Conservation (phyloP, 2,888 invertebrate species). For the Epinotia bilunana region DNA sequence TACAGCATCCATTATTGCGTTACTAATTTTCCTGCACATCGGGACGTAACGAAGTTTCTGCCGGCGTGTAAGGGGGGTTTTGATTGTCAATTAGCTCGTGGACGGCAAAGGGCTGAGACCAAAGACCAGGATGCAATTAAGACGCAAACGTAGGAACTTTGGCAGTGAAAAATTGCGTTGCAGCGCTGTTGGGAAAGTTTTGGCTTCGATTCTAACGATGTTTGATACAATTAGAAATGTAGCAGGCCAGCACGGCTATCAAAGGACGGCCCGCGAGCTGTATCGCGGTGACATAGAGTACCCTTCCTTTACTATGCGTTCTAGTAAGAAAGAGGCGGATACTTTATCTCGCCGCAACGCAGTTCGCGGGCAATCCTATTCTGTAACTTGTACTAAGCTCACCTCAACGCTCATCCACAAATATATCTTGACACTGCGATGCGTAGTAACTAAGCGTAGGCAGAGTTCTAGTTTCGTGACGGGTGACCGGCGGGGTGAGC, state of each 20-base stretch:
- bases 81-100: slow-evolving; percentile 82
- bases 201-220: background rate
- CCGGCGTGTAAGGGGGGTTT: slow-evolving; percentile 73
- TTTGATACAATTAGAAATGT: background rate
- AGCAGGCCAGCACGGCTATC: background rate
- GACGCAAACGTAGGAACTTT: slow-evolving; percentile 63
- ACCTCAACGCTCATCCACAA: too few relatives aligned
- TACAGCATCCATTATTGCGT: slow-evolving; percentile 78
- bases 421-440: too few relatives aligned
- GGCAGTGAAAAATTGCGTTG: slow-evolving; percentile 42
- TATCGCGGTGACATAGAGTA: too few relatives aligned
- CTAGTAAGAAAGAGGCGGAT: too few relatives aligned
- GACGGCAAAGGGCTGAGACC: slow-evolving; percentile 72
- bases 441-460: too few relatives aligned
- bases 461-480: too few relatives aligned
- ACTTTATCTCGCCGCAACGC: too few relatives aligned
- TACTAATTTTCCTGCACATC: slow-evolving; percentile 82
- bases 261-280: background rate
- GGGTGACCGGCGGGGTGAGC: too few relatives aligned
- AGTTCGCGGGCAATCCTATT: too few relatives aligned
- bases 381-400: too few relatives aligned
- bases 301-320: too few relatives aligned
- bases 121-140: slow-evolving; percentile 76
- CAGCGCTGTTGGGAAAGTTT: background rate
- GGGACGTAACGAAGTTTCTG: slow-evolving; percentile 78